Evolutionary conservation across 2,113 vertebrate species (phyloP), one percentile per base, ranked within the genome.

Genomic region (Peromyscus maniculatus): DNA sequence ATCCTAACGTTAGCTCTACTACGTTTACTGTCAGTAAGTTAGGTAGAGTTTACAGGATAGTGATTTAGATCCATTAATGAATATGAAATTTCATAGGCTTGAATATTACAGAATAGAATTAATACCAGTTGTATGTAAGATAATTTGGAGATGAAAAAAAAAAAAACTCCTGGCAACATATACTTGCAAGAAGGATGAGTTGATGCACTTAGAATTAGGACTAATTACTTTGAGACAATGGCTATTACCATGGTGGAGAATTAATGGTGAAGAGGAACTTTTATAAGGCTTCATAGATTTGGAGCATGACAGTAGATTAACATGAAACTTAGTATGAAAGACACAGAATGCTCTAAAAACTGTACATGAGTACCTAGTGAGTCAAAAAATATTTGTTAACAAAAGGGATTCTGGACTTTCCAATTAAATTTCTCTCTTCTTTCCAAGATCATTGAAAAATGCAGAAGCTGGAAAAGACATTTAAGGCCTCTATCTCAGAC

Each of bases 51-150:
- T 89, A 62, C 21, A 87, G 9, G 16, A 80, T n/a, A 69, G n/a
- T 57, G 6, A 88, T 94, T 93, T 69, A 95, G 71, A 91, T 49
- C 16, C 12, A 80, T 74, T 8, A 64, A 80, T 55, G 4, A n/a
- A 28, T 49, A 64, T 43, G 9, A 75, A 95, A 95, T 91, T 88
- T 89, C 75, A 49, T 87, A 86, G 6, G 16, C 19, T 82, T 89
- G 12, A 90, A 28, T 78, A 67, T 83, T 78, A 67, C 36, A 59
- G 7, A 17, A 33, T 57, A 91, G 86, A 95, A 92, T 89, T 49
- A 80, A 74, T 71, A 52, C 5, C 9, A 91, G 66, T 39, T 72
- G 36, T 66, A 1, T 62, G 11, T 62, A 13, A 26, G n/a, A 59
- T 12, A 89, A 87, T 19, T 21, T 71, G 12, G 2, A 16, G 12